Base-by-base conservation (phyloP, 2,888 invertebrate genomes). In the Branchipolynoe longqiensis region DNA sequence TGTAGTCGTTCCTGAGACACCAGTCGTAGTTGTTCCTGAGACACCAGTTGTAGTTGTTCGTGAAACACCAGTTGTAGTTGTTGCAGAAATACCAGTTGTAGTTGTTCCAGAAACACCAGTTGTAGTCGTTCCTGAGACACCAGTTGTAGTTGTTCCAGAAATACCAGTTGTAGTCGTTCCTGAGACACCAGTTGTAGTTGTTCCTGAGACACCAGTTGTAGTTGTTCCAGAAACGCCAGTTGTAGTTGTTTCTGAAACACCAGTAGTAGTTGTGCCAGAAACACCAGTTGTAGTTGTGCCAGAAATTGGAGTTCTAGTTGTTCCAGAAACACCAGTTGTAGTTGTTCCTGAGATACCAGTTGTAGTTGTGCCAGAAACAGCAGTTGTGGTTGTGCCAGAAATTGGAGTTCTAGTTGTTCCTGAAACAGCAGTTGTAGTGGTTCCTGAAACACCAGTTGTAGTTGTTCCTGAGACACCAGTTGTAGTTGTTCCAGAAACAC, bases 121-220 rank as follows among this genome's bases (percentile, higher is more conserved):
- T 12, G 31, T 64, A 8, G 64, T 64, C 6, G 69, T 69, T 69
- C 14, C 36, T 18, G 36, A 69, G 12, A 69, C 8, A 8, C 33
- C 69, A n/a, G n/a, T n/a, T n/a, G n/a, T n/a, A n/a, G n/a, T n/a
- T n/a, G n/a, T n/a, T n/a, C n/a, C n/a, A n/a, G n/a, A n/a, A n/a
- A n/a, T n/a, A 36, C 14, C 33, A 22, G 69, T 31, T 18, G 69
- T 69, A 3, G 69, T 69, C 0, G 69, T 69, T 33, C 36, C 36
- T 3, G 14, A 36, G 14, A 69, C 69, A n/a, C 36, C 69, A 36
- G 69, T 18, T 69, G 69, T 69, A 22, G 69, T 69, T 12, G 69
- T 69, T 33, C 36, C 38, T 33, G 18, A 12, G 12, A 0, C 38
- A 8, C 36, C 18, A 36, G 36, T 69, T 4, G n/a, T 8, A 25